These are phyloP conservation scores for Drepana arcuata DNA, from an alignment of 1,140 invertebrate species.

Conservation along the genomic window DNA sequence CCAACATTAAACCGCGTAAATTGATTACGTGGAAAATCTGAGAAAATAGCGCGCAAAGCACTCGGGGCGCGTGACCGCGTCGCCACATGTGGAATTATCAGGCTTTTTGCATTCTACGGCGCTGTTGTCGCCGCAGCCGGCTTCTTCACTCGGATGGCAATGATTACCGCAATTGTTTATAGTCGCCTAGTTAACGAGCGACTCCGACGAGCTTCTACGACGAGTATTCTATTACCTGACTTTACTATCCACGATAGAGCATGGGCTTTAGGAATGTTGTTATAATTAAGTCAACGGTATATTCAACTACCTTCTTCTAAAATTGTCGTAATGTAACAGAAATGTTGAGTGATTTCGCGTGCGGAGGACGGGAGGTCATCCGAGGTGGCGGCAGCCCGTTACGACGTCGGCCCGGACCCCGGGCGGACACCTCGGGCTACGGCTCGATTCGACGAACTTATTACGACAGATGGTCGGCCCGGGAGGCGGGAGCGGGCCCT, in stretches of 20 bases:
- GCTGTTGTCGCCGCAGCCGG: constrained; percentile 18
- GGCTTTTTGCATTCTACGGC: constrained; percentile 41
- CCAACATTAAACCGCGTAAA: constrained; percentile 48
- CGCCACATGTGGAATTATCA: constrained; percentile 33
- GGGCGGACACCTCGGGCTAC: constrained; percentile 36
- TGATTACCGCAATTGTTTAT: constrained; percentile 33
- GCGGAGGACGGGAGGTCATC: constrained; percentile 43
- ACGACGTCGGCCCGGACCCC: constrained; percentile 32
- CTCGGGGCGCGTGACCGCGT: constrained; percentile 23
- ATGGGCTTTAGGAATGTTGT: too few species aligned
- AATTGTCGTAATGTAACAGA: constrained; percentile 6
- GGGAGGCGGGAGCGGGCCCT: constrained; percentile 58
- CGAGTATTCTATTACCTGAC: too few species aligned
- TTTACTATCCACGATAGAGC: too few species aligned
- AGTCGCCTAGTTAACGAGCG: constrained; percentile 18
- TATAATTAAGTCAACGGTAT: too few species aligned
- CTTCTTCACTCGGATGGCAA: constrained; percentile 17
- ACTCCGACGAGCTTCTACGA: too few species aligned
- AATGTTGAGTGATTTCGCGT: constrained; percentile 46
- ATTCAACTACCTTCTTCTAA: too few species aligned
- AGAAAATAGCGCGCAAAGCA: constrained; percentile 55
- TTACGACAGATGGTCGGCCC: constrained; percentile 62
- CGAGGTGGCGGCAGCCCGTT: constrained; percentile 57
- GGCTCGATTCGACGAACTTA: constrained; percentile 55
- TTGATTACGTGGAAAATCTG: constrained; percentile 63